These are phyloP conservation scores for Symphodus melops DNA, from an alignment of 2,113 vertebrate genomes.

Conservation along the genomic window DNA sequence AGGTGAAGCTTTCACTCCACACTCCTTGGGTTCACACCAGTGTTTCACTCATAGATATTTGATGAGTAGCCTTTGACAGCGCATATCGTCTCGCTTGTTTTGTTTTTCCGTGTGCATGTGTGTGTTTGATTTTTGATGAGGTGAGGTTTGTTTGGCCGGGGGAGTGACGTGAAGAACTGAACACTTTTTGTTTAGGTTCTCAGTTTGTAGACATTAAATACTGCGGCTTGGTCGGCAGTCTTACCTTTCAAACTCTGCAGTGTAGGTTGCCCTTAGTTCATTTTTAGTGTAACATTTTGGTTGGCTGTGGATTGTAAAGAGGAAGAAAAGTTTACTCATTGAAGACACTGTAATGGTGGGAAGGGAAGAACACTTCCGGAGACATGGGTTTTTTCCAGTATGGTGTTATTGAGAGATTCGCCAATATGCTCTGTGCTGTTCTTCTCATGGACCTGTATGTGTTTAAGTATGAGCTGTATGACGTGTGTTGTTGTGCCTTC, in stretches of 20 bases:
- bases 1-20: not conserved
- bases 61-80: slow-evolving; percentile 18
- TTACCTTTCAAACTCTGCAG: not conserved
- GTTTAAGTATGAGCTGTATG: too few species aligned
- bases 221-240: not conserved
- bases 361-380: not conserved
- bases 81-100: not conserved
- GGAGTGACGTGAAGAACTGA: slow-evolving; percentile 3
- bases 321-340: not conserved
- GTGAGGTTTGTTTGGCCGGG: not conserved
- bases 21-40: not conserved
- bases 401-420: not conserved
- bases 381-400: not conserved
- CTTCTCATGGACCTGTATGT: too few species aligned
- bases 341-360: not conserved
- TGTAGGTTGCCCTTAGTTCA: not conserved
- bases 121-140: not conserved
- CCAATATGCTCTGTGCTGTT: not conserved
- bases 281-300: not conserved
- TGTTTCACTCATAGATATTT: slow-evolving; percentile 42
- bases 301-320: not conserved
- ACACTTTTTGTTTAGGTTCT: not conserved
- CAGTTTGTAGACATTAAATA: not conserved
- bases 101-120: not conserved
- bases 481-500: too few species aligned